Conservation (phyloP, 2,113 vertebrate genomes). For the Protobothrops flavoviridis region DNA sequence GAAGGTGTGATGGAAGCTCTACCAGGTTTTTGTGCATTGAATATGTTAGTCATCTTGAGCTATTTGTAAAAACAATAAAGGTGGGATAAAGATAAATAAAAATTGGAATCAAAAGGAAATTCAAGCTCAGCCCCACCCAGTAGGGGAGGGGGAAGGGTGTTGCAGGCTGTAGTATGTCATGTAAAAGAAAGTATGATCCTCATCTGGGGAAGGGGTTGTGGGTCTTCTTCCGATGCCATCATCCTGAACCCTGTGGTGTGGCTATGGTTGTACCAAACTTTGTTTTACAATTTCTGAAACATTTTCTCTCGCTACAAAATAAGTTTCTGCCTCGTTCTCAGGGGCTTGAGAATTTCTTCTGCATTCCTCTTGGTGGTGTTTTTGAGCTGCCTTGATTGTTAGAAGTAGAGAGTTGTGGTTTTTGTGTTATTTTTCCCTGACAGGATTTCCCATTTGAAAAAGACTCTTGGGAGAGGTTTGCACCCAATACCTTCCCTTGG, state of each 20-base stretch:
- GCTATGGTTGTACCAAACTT: background rate
- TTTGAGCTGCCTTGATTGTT: background rate
- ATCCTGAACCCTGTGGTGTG: background rate
- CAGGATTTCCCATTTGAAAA: background rate
- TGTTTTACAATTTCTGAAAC: background rate
- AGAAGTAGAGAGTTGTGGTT: background rate
- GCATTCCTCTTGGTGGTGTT: background rate
- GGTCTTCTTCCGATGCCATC: background rate
- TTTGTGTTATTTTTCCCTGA: background rate
- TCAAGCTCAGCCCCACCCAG: background rate
- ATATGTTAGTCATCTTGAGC: background rate
- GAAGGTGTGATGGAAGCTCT: background rate
- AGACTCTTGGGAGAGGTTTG: background rate
- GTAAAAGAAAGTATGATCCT: background rate
- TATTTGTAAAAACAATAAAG: background rate
- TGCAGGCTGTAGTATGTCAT: background rate
- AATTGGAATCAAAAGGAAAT: background rate
- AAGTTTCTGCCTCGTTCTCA: background rate
- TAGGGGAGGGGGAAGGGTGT: fast-evolving
- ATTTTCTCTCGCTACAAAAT: background rate
- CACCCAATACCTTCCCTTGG: background rate
- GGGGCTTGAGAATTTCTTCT: background rate
- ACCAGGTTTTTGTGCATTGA: background rate
- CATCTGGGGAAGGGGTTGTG: background rate
- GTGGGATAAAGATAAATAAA: background rate